phyloP scores from a whole-genome alignment of 1,140 invertebrate species.

The Drosophila pectinifera region DNA sequence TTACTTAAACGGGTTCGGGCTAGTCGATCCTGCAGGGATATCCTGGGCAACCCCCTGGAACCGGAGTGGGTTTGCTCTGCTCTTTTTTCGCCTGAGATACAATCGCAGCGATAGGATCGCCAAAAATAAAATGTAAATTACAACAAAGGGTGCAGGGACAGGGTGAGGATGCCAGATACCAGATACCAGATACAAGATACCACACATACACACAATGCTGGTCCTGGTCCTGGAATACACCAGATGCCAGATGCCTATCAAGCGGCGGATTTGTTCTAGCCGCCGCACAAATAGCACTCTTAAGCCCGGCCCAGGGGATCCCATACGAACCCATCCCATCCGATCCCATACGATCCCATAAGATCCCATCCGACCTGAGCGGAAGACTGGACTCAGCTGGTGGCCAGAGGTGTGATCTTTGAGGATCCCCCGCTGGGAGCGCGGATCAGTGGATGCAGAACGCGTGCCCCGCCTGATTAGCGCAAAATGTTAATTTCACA shows the following conservation, averaged over 20 bases:
- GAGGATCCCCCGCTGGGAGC: conserved; percentile 23
- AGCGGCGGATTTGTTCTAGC: conserved; percentile 47
- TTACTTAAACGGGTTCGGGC: neutral
- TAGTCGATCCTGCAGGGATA: neutral
- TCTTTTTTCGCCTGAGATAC: conserved; percentile 12
- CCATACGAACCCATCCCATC: no score
- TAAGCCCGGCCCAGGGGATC: neutral
- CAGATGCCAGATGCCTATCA: conserved; percentile 56
- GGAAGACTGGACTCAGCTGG: conserved; percentile 18
- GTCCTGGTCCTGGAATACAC: neutral
- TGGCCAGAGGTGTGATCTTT: conserved; percentile 23
- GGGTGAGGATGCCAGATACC: conserved; percentile 9
- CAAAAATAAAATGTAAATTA: conserved; percentile 67
- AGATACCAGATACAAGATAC: neutral
- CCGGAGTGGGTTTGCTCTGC: conserved; percentile 7
- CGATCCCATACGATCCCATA: no score
- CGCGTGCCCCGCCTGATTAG: conserved; percentile 74
- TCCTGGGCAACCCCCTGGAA: neutral
- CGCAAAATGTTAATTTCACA: conserved; percentile 80
- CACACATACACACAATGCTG: neutral
- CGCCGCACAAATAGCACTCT: conserved; percentile 32
- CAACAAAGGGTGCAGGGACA: conserved; percentile 59
- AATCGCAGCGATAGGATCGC: conserved; percentile 46
- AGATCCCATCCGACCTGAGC: neutral
- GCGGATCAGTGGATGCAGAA: conserved; percentile 25